Conservation (phyloP, 2,797 vertebrate species). For the Clarias platycephalus region DNA sequence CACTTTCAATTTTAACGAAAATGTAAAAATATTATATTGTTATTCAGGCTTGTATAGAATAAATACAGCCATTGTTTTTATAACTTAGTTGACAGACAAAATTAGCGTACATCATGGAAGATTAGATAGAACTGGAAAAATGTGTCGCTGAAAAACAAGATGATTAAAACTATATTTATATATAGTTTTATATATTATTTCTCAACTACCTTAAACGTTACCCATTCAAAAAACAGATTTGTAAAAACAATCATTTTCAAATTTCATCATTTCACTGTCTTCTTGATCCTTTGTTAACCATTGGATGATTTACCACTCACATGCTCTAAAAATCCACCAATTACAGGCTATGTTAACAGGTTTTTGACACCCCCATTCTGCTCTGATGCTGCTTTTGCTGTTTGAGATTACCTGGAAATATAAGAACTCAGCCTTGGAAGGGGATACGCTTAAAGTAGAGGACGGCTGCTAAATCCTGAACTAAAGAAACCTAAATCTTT, state of each 20-base stretch:
- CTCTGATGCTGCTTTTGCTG: constrained; percentile 77
- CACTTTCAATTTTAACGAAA: neutral
- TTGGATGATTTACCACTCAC: constrained; percentile 49
- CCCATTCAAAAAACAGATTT: neutral
- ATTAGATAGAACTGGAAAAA: neutral
- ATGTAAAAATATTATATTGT: neutral
- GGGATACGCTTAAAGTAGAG: constrained; percentile 52
- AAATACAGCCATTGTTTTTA: neutral
- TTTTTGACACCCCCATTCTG: constrained; percentile 64
- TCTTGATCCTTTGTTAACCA: constrained; percentile 53
- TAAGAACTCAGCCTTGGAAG: constrained; percentile 65
- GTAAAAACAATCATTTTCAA: neutral
- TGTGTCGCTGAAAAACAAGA: neutral
- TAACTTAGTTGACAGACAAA: neutral
- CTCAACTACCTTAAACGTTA: neutral
- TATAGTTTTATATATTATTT: neutral
- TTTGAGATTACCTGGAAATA: constrained; percentile 72
- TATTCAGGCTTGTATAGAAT: neutral
- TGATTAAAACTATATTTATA: neutral
- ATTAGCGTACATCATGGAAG: neutral
- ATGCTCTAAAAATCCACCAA: constrained; percentile 73
- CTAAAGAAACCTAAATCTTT: constrained; percentile 64
- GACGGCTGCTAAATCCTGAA: constrained; percentile 48
- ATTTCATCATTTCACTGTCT: neutral
- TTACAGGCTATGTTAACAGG: constrained; percentile 74